Evolutionary conservation across 2,113 vertebrate genomes (phyloP).

Genomic region (Craseonycteris thonglongyai): DNA sequence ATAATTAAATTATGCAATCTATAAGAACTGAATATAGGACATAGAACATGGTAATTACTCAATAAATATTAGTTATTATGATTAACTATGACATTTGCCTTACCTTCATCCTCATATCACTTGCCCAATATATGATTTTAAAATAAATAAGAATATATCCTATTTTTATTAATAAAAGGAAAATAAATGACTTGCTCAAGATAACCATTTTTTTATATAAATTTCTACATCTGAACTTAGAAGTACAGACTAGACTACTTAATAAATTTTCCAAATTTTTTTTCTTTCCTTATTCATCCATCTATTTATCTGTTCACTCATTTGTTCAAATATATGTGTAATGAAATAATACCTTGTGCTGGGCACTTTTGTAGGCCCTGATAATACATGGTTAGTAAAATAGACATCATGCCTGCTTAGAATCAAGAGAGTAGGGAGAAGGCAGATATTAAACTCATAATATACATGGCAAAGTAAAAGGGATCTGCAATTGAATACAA

Average conservation of each 20-base stretch:
- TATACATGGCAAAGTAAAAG: not conserved
- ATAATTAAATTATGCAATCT: not conserved
- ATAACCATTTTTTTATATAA: not conserved
- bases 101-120: not conserved
- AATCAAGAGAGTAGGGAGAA: not conserved
- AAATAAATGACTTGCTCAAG: not conserved
- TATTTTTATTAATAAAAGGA: not conserved
- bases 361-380: not conserved
- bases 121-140: not conserved
- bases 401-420: not conserved
- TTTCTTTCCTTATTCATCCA: not conserved
- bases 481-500: too few relatives aligned
- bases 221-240: not conserved
- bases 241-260: not conserved
- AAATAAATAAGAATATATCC: not conserved
- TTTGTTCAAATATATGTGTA: not conserved
- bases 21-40: not conserved
- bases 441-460: not conserved
- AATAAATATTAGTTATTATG: not conserved
- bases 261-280: not conserved
- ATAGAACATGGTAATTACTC: not conserved
- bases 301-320: not conserved
- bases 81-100: not conserved
- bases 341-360: not conserved
- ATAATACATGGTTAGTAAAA: not conserved